Percentiles rank a stretch among this genome's conserved stretches.
phyloP scores from a whole-genome alignment of 2,113 vertebrate genomes.

The Cynopterus brachyotis region DNA sequence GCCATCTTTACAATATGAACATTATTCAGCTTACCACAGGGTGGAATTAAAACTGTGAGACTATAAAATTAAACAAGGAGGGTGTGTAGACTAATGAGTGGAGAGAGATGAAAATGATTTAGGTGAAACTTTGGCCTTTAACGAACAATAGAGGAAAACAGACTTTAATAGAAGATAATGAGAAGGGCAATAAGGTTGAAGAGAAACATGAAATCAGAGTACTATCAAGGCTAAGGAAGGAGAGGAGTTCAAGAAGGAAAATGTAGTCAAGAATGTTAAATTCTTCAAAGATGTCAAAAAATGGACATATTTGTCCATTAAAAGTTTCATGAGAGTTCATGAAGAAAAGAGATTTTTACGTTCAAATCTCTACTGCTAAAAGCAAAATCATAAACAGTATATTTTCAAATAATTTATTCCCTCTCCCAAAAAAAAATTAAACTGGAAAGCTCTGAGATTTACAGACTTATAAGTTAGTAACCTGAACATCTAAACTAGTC shows the following conservation, averaged over 20 bases:
- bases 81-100: background rate
- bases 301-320: background rate
- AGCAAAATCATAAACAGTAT: background rate
- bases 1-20: no score
- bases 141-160: background rate
- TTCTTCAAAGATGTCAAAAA: background rate
- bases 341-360: background rate
- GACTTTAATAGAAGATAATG: background rate
- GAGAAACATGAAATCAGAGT: background rate
- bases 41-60: background rate
- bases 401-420: background rate
- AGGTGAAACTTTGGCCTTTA: background rate
- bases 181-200: background rate
- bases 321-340: background rate
- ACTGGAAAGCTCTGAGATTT: background rate
- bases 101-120: background rate
- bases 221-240: background rate
- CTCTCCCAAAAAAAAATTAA: background rate
- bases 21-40: background rate
- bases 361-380: background rate
- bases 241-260: background rate
- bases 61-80: background rate
- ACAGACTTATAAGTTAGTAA: background rate
- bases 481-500: background rate
- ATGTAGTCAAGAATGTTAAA: background rate